Evolutionary conservation across 2,113 vertebrate genomes (phyloP), one percentile per base, ranked within the genome.

Genomic region (Holacanthus passer): DNA sequence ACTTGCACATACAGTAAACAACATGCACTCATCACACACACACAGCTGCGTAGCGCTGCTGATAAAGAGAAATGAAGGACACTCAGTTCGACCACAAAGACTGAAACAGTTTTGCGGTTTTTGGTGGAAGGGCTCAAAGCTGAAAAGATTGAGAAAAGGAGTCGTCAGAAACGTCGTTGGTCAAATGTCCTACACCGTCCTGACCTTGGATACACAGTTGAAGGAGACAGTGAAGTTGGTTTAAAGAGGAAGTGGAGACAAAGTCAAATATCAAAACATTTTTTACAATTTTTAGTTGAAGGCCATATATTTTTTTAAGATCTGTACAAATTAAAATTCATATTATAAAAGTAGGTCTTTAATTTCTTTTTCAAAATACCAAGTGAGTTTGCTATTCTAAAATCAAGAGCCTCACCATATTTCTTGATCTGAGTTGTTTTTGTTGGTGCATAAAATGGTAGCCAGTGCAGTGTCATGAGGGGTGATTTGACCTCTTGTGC

Each of bases 1-100:
- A 81, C 73, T 81, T 43, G 16, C 64, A 66, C 45, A 80, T 68
- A 55, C 60, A 65, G 53, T 58, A 48, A 80, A 86, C 73, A 59
- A 48, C 39, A 55, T 45, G 39, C 74, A 53, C 65, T 41, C 73
- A 62, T 17, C 48, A 31, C 29, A 35, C 62, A 77, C 47, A 50
- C 74, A 70, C 56, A 66, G 58, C 59, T 53, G 31, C 47, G 35
- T 35, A 48, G 29, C 9, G 2, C 69, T 59, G 8, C 20, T 69
- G 19, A 88, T 78, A 24, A 67, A 70, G 50, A 52, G 53, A 53
- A 29, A 41, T n/a, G 37, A 70, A 62, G 17, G 27, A 59, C 60
- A 58, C 12, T 19, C 11, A 29, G 56, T 29, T 48, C 24, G 29
- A 68, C 43, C 17, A 19, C 27, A 60, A 63, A 59, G 17, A 29